Evolutionary conservation across 2,888 invertebrate genomes (phyloP), one percentile per base, ranked within the genome.

Genomic region (Idaea aversata): DNA sequence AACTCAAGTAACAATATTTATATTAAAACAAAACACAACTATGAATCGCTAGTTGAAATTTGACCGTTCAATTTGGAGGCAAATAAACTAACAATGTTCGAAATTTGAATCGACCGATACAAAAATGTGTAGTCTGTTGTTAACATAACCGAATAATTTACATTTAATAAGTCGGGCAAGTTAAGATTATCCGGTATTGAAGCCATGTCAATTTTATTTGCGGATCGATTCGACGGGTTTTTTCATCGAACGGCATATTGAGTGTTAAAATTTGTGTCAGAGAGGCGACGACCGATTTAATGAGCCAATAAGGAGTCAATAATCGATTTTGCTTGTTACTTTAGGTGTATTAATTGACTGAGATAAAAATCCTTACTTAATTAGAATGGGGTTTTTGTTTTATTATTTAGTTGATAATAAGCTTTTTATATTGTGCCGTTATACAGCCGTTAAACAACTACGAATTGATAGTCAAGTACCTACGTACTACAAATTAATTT

Each of bases 181-280:
- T 63, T 58, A 63, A 63, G 64, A 62, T 65, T 66, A 71, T 66
- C 66, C 61, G 59, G 65, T 38, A 65, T 65, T 66, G 66, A 68
- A 59, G 66, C 59, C 65, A 62, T 67, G 64, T 35, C 61, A 15
- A 47, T 60, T 60, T 63, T 72, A 72, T 73, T 72, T 69, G 64
- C 70, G 68, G 69, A 75, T 63, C 57, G 36, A 69, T 65, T 58
- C 57, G 59, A 69, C 72, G 59, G 62, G 67, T 66, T 71, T 66
- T 67, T 66, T 61, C 47, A 47, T 47, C 47, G 47, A 47, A 47
- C 47, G 47, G 47, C 47, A 47, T 47, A 47, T 47, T 10, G 10
- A 47, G 47, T 47, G 47, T 47, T 47, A 47, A 64, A 68, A 71
- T 72, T 70, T 67, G 69, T 68, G 74, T 72, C 72, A 71, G 69